Base-by-base conservation (phyloP, 2,888 invertebrate genomes). In the Macropis europaea region DNA sequence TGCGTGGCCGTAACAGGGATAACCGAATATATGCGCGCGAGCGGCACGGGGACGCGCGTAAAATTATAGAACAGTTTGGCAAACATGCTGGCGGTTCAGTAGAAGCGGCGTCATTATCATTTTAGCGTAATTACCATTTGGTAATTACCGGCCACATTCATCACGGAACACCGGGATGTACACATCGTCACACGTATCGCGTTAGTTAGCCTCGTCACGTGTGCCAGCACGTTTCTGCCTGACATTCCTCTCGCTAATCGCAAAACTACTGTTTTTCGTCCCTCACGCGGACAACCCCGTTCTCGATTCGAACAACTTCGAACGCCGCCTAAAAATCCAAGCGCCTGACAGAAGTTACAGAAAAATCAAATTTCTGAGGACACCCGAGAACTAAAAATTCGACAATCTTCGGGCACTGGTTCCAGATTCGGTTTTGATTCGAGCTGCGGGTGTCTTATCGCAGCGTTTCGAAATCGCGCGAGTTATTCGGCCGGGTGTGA, bases 81-180 rank as follows among this genome's bases (percentile, higher is more conserved):
- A 69, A 76, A 70, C 73, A 73, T 56, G 78, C 64, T 40, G 62
- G 64, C 66, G 56, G 69, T 73, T 43, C 50, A 40, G 64, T 67
- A 69, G 50, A 64, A 64, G 73, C 77, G 76, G 64, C 60, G 76
- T 81, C 78, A 81, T 81, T 81, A 81, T 81, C 81, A 78, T 81
- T 81, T 78, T 78, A 74, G 70, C 72, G 79, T 81, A 81, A 81
- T 81, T 81, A 81, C 78, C 81, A 73, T 78, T 78, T 64, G 70
- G 76, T 78, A 81, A 81, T 81, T 81, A 78, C 73, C 48, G 56
- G 56, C 36, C 66, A 72, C 76, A 81, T 81, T 81, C 81, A 76
- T 81, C 81, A 76, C 68, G 50, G 45, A 28, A 40, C 60, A 62
- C 48, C 68, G 26, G 59, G 62, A 70, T 76, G 73, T 79, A 79